A percentile compares a stretch with the other conserved stretches of the same genome.
phyloP scores from a whole-genome alignment of 1,140 invertebrate genomes.

The Plutomurus gul region DNA sequence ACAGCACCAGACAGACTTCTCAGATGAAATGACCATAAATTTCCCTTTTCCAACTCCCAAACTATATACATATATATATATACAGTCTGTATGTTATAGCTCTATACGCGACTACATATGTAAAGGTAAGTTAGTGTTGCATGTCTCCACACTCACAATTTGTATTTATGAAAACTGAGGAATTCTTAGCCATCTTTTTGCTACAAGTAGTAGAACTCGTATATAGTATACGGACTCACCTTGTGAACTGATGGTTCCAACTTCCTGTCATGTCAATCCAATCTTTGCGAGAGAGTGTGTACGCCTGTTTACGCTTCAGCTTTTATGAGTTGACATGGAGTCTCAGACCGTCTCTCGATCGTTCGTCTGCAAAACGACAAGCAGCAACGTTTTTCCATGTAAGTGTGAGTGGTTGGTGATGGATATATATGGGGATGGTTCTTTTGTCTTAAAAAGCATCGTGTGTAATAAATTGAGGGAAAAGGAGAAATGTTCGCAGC shows the following conservation, averaged over 20 bases:
- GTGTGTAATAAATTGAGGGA: too few species aligned
- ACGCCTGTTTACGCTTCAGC: conserved; percentile 7
- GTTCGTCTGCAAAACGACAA: too few species aligned
- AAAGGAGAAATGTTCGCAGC: too few species aligned
- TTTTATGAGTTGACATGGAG: conserved; percentile 12
- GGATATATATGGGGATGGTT: too few species aligned
- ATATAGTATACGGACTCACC: not conserved
- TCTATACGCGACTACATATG: not conserved
- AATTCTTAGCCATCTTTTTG: not conserved
- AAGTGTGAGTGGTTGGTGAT: not conserved
- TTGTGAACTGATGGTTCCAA: not conserved
- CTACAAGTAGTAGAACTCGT: not conserved
- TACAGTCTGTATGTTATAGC: too few species aligned
- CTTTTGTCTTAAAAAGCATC: too few species aligned
- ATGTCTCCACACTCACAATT: not conserved
- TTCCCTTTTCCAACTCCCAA: not conserved
- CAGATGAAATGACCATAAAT: conserved; percentile 3
- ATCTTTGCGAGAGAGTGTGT: not conserved
- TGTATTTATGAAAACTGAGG: too few species aligned
- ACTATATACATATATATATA: not conserved
- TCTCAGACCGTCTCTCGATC: not conserved
- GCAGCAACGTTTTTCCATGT: too few species aligned
- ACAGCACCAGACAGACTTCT: not conserved
- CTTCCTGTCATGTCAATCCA: conserved; percentile 28
- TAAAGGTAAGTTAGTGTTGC: not conserved